Evolutionary conservation across 1,140 invertebrate genomes (phyloP).

Genomic region (Arion vulgaris): DNA sequence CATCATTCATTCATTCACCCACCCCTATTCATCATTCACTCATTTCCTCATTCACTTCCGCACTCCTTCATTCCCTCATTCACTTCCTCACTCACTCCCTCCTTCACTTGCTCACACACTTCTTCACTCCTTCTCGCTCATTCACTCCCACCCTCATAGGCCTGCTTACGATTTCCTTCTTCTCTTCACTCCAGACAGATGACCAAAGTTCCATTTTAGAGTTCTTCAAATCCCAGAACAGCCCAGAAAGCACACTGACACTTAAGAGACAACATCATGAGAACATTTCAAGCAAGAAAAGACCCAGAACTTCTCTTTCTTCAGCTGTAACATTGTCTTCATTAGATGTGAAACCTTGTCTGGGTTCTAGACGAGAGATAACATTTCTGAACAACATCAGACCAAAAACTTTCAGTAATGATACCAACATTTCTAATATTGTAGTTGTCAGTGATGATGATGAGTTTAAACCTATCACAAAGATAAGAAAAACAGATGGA

Average conservation of each 20-base stretch:
- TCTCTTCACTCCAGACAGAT: constrained; percentile 47
- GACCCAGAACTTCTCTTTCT: not conserved
- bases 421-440: not conserved
- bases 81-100: not conserved
- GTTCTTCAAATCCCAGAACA: constrained; percentile 50
- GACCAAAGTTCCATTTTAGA: constrained; percentile 61
- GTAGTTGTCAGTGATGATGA: constrained; percentile 24
- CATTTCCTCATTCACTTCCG: not conserved
- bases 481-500: not conserved
- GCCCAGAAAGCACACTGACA: not conserved
- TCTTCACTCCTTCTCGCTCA: not conserved
- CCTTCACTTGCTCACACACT: not conserved
- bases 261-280: constrained; percentile 14
- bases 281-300: constrained; percentile 34
- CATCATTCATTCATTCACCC: too few relatives aligned
- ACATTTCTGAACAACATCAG: not conserved
- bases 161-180: too few relatives aligned
- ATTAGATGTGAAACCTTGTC: not conserved
- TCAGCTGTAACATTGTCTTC: not conserved
- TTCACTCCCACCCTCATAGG: not conserved
- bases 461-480: constrained; percentile 7
- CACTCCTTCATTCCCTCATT: too few relatives aligned
- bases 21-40: not conserved
- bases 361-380: not conserved
- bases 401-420: not conserved